Evolutionary conservation across 2,888 invertebrate species (phyloP), one percentile per base, ranked within the genome.

Genomic region (Holacanthella duospinosa): DNA sequence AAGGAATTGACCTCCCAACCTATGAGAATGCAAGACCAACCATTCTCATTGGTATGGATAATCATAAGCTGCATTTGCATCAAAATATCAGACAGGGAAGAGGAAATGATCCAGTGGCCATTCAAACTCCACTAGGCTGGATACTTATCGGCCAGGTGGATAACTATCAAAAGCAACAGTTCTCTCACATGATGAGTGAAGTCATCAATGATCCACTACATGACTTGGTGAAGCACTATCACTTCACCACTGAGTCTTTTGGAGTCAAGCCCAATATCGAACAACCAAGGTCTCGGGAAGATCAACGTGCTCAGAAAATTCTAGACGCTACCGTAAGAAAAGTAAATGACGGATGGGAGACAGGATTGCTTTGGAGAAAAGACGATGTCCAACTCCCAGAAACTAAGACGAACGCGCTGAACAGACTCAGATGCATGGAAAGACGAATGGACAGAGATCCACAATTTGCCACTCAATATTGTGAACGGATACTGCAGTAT

Each of bases 351-450:
- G 21, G 29, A 9, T 66, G 36, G 36, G 65, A 65, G 53, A 58
- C 59, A 3, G 63, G 59, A 4, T 43, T 63, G 24, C 43, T 67
- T n/a, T 67, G 65, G 67, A 60, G 55, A 58, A 21, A 19, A 16
- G 54, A 63, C 12, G 55, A 58, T 24, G 19, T 48, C 1, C 3
- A 2, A 6, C 44, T 67, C 2, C 65, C 67, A 16, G 21, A 60
- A 2, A 65, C 61, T 29, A 29, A 60, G 9, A 6, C 1, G 1
- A 44, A 3, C 1, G 64, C 66, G 24, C 2, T 64, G 4, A 12
- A 27, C 16, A 19, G 64, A 29, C 61, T 66, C 16, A 2, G 43
- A 27, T 29, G 12, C 1, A 59, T 64, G 26, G 66, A 66, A 58
- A 21, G 21, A 6, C 58, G 43, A 36, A 62, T 64, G 62, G 62